Percentiles rank a stretch among this genome's conserved stretches.
Conservation (phyloP, 2,797 vertebrate genomes). For the Tiaroga cobitis region DNA sequence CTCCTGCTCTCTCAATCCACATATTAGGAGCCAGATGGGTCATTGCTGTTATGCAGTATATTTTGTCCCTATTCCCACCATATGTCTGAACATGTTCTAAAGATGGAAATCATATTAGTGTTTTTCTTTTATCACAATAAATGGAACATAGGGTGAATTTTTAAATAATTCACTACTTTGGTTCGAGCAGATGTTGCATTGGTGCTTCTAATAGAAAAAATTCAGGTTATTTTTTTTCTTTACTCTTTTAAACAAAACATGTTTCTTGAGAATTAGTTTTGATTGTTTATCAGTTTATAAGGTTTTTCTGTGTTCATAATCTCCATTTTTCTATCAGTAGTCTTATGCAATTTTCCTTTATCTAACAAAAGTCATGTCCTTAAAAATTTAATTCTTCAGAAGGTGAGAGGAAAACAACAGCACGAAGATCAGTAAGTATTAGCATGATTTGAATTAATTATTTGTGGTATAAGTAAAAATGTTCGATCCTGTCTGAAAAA, state of each 20-base stretch:
- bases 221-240: background rate
- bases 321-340: background rate
- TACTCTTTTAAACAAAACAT: background rate
- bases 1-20: constrained; percentile 14
- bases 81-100: constrained; percentile 2
- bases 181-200: background rate
- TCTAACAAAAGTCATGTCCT: background rate
- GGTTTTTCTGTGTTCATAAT: background rate
- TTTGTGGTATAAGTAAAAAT: background rate
- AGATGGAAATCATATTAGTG: constrained; percentile 2
- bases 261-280: background rate
- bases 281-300: background rate
- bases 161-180: background rate
- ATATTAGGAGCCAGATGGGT: constrained; percentile 24
- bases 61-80: background rate
- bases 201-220: background rate
- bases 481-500: background rate
- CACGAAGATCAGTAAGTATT: background rate
- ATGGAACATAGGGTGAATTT: background rate
- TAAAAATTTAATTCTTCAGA: background rate
- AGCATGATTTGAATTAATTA: background rate
- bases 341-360: background rate
- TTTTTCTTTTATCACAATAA: constrained; percentile 7
- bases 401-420: background rate
- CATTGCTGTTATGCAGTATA: background rate